A percentile compares a stretch with the other conserved stretches of the same genome.
Evolutionary conservation across 1,140 invertebrate species (phyloP).

Genomic region (Homarus americanus): DNA sequence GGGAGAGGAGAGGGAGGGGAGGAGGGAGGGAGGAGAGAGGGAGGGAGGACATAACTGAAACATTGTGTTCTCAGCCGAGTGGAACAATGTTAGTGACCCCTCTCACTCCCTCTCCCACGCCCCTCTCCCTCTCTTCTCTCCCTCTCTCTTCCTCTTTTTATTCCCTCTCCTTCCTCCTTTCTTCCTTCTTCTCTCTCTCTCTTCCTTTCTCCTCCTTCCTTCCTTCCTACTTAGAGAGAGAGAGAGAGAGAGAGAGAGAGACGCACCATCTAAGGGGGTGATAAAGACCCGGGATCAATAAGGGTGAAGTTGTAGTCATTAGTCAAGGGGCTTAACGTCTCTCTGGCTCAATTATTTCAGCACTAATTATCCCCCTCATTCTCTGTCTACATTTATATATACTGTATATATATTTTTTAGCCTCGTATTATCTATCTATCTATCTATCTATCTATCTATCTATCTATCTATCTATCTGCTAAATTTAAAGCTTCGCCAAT

Average conservation of each 20-base stretch:
- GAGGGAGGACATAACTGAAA: not conserved
- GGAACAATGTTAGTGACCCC: too few species aligned
- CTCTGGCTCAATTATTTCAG: not conserved
- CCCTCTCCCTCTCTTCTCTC: conserved; percentile 27
- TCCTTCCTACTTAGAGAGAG: too few species aligned
- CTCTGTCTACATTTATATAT: conserved; percentile 12
- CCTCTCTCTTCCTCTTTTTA: conserved; percentile 4
- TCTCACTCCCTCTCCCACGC: not conserved
- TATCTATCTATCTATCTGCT: not conserved
- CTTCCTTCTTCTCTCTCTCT: not conserved
- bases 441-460: not conserved
- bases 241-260: too few species aligned
- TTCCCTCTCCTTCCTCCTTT: not conserved
- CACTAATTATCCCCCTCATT: not conserved
- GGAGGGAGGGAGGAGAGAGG: not conserved
- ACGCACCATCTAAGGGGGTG: too few species aligned
- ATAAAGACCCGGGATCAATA: too few species aligned
- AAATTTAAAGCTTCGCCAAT: too few species aligned
- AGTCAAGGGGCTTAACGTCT: not conserved
- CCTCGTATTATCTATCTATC: not conserved
- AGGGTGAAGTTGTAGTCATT: too few species aligned
- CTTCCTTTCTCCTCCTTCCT: conserved; percentile 1
- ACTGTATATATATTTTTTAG: not conserved
- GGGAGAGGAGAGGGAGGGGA: not conserved
- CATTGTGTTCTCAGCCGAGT: too few species aligned